phyloP scores from a whole-genome alignment of 2,888 invertebrate genomes.

The Punctoribates punctum region DNA sequence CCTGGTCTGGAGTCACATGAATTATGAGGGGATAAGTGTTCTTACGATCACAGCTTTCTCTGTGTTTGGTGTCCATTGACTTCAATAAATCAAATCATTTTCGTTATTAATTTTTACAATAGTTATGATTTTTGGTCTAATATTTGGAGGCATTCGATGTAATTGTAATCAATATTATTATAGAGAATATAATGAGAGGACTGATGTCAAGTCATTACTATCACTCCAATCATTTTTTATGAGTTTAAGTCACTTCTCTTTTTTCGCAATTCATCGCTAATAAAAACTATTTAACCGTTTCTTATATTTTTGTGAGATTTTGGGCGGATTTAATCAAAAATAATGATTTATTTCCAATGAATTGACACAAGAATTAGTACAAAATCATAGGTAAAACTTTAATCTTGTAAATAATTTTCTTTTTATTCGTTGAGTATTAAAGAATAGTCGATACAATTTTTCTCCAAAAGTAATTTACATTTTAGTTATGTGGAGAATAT shows the following conservation, averaged over 20 bases:
- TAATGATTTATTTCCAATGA: neutral
- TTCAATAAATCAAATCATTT: neutral
- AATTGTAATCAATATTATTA: no score
- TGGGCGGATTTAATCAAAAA: neutral
- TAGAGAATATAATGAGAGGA: conserved; percentile 10
- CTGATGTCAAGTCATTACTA: neutral
- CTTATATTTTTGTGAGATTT: neutral
- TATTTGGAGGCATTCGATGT: no score
- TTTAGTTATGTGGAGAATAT: neutral
- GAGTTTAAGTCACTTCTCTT: neutral
- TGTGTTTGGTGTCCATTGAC: neutral
- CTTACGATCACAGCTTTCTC: neutral
- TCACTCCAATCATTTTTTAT: neutral
- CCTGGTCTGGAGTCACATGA: conserved; percentile 43
- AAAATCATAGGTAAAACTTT: neutral
- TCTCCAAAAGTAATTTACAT: neutral
- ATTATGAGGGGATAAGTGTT: neutral
- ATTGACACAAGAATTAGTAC: neutral
- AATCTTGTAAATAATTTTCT: no score
- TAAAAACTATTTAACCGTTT: neutral
- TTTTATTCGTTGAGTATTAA: neutral
- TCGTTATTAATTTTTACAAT: no score
- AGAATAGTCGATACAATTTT: neutral
- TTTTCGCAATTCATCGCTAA: neutral
- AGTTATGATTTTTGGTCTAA: no score